Evolutionary conservation across 2,888 invertebrate species (phyloP), one percentile per base, ranked within the genome.

Genomic region (Lamproptera curius): DNA sequence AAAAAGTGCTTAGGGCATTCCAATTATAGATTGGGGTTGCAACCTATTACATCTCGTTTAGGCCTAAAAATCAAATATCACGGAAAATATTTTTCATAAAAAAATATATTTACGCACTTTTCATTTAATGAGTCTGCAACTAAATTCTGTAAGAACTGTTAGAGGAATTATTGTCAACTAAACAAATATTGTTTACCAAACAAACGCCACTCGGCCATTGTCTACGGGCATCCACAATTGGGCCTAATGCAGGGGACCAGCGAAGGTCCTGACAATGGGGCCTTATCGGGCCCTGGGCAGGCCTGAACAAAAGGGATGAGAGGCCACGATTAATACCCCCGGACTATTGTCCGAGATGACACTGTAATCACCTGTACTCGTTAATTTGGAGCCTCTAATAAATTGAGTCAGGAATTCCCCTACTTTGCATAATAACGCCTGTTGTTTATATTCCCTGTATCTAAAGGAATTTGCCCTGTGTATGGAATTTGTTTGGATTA

Each of bases 281-380:
- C 43, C 31, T 50, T 45, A 50, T 50, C 44, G 31, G 26, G 35
- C 41, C 37, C 11, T 15, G 45, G 40, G 44, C 35, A 36, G 40
- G 17, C 9, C 10, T 20, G 9, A 20, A 31, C 41, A 36, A 26
- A 43, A 36, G 23, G 46, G 41, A 45, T 39, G 34, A 42, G 34
- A 26, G 39, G 37, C 36, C 42, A 46, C 46, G 46, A 51, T 54
- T 51, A 54, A 54, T 45, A 26, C 38, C 40, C 43, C 33, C 41
- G 42, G 28, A 11, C 38, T 20, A 46, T 54, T 54, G 51, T 51
- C 34, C 34, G 31, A 31, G 2, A 16, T 6, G 37, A 15, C 36
- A 20, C 33, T 17, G 36, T 53, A 47, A 45, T 50, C 45, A 45
- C 47, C 40, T 37, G 43, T 40, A 46, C 46, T 44, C 46, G 51